Evolutionary conservation across 2,888 invertebrate genomes (phyloP), one percentile per base, ranked within the genome.

Genomic region (Tenthredo scrophulariae): DNA sequence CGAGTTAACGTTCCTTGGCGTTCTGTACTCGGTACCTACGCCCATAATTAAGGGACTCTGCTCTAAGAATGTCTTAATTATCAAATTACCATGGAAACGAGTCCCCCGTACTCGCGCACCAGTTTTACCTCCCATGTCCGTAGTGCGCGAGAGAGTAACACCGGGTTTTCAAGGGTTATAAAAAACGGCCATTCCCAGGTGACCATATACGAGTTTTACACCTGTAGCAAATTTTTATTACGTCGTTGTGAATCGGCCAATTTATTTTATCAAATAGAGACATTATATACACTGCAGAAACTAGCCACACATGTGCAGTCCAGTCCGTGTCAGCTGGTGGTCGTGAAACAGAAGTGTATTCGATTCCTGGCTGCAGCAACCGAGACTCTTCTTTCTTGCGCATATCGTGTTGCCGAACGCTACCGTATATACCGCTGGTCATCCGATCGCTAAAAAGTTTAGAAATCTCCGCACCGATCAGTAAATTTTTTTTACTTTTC

Each of bases 341-440:
- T 83, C 70, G 67, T 67, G 83, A 50, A 43, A 83, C 67, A n/a
- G 15, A 33, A 67, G 67, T 82, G 65, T 40, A 67, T 82, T 82
- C 65, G 7, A 82, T 82, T 82, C 46, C 65, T 33, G 1, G 10
- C n/a, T 43, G 43, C 26, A n/a, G 0, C 74, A 46, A 50, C 40
- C 40, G n/a, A 40, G 40, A 62, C 80, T 80, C 80, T 40, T 43
- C 50, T 50, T 79, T 26, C 54, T 54, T n/a, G 29, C 37, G 67
- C 54, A 88, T 90, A 90, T 92, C 90, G 87, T 86, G 86, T 92
- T 92, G 86, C 91, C 88, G 86, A 79, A 13, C 85, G 91, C 92
- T 92, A 92, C 92, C 87, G 91, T 91, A 92, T 92, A 92, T 91
- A 91, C 91, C 87, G 85, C 84, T 77, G 67, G 91, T 87, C 87